Base-by-base conservation (phyloP, 2,888 invertebrate genomes). In the Heliconius cydno region DNA sequence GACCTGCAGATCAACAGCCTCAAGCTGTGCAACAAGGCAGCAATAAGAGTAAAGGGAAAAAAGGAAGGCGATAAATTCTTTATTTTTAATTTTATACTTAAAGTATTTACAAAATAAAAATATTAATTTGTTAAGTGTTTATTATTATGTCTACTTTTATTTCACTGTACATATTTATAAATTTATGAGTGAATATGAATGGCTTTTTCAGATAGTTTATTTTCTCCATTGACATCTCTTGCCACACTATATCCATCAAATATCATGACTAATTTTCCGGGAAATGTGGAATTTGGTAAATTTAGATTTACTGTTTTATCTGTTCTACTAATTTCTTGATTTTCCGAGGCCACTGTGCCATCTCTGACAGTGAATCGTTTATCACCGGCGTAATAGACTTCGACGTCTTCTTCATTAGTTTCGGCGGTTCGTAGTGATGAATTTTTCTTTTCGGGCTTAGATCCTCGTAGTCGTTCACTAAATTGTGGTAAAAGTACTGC, bases 211-310 rank as follows among this genome's bases (percentile, higher is more conserved):
- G 89, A 84, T 68, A 92, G 82, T 87, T 91, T 92, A 83, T 93
- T 93, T 83, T 92, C 88, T 6, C 93, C 94, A 87, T 94, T 93
- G 81, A 91, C 93, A 83, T 92, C 90, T 84, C 93, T 91, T 9
- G 93, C 92, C 72, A 93, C 89, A 85, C 95, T 95, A 81, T 95
- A 95, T 12, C 95, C 94, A 86, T 94, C 95, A 85, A 91, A 90
- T 73, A 95, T 94, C 80, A 91, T 90, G 10, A 94, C 91, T 70
- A 90, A 86, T 63, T 89, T 89, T 71, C 87, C 88, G 71, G 85
- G 81, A 60, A 78, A 68, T 63, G 78, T 79, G 52, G 77, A 74
- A 38, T 80, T 83, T 10, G 77, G 38, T 84, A 83, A 65, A 85
- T 80, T 65, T 68, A 85, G 79, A 78, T 83, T 90, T 83, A 92